Conservation (phyloP, 2,888 invertebrate genomes). For the Thera obeliscata region DNA sequence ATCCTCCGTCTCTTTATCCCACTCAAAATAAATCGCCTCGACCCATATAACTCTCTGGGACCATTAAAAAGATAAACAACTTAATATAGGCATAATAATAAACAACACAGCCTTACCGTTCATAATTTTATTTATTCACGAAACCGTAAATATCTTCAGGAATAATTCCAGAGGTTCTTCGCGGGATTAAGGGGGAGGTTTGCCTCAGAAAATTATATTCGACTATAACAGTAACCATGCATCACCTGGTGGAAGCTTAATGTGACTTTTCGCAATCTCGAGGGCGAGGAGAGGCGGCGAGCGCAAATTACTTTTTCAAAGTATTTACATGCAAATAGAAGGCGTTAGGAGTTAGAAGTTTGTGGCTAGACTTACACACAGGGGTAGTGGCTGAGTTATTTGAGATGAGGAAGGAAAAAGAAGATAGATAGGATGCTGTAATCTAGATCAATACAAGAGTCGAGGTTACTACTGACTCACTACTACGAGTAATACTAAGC, state of each 20-base stretch:
- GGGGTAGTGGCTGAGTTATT: conserved; percentile 15
- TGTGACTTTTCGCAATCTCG: conserved; percentile 83
- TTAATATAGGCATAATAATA: conserved; percentile 84
- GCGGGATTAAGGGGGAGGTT: conserved; percentile 83
- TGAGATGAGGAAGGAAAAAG: not conserved
- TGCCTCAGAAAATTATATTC: conserved; percentile 84
- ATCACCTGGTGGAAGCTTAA: conserved; percentile 84
- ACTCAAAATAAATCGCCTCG: conserved; percentile 74
- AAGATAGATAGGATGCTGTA: not conserved
- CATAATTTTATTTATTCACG: conserved; percentile 83
- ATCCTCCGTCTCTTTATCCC: conserved; percentile 72
- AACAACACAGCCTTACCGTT: conserved; percentile 69
- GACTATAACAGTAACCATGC: conserved; percentile 84
- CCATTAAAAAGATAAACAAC: conserved; percentile 85
- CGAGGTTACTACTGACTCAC: too few species aligned
- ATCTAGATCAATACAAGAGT: not conserved
- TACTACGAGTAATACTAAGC: too few species aligned
- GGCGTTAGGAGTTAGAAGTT: conserved; percentile 58
- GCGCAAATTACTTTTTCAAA: conserved; percentile 84
- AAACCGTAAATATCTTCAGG: conserved; percentile 82
- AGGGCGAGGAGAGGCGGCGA: conserved; percentile 76
- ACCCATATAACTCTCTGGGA: conserved; percentile 79
- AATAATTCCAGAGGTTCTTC: conserved; percentile 83
- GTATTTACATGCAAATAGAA: conserved; percentile 85
- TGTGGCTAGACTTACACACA: conserved; percentile 35